Evolutionary conservation across 2,797 vertebrate genomes (phyloP), one percentile per base, ranked within the genome.

Genomic region (Lepus townsendii): DNA sequence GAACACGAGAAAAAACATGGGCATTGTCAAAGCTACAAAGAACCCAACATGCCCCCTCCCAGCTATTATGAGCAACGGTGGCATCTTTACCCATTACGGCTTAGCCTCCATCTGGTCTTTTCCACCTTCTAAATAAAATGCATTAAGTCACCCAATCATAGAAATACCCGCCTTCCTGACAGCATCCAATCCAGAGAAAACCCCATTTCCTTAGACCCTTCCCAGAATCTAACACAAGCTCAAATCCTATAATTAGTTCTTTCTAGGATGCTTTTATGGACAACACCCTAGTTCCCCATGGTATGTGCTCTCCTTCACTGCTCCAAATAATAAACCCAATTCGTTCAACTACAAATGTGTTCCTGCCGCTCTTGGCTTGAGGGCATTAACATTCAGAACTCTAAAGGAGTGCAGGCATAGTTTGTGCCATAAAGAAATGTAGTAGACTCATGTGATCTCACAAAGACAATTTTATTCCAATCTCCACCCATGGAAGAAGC

Each of bases 151-250:
- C 5, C 27, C 84, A 92, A 14, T n/a, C 68, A 86, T 22, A 83
- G 42, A 91, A 90, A 71, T 86, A 90, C 35, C n/a, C 63, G 57
- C 60, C 92, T 80, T 95, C 54, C 65, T 90, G 63, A 76, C 19
- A 94, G 35, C 68, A 93, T 68, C 35, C 90, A 89, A 77, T 62
- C 66, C 30, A 87, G 42, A 90, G 62, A 83, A 76, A 87, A 91
- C 19, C 9, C 17, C 32, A 60, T 91, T 96, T 93, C 30, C 80
- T 80, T 93, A 91, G 86, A 93, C 20, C 10, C 22, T 63, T 77
- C 88, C 82, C 57, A 68, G 84, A 87, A 87, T 68, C 79, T 91
- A 93, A 80, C 82, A 77, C 65, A 80, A 83, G 6, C 52, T 35
- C 19, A 91, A 77, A 62, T 83, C 75, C 52, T 77, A 1, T 78